Evolutionary conservation across 64 coral and sea anemone species (phyloP).

Genomic region (Montipora cactus): DNA sequence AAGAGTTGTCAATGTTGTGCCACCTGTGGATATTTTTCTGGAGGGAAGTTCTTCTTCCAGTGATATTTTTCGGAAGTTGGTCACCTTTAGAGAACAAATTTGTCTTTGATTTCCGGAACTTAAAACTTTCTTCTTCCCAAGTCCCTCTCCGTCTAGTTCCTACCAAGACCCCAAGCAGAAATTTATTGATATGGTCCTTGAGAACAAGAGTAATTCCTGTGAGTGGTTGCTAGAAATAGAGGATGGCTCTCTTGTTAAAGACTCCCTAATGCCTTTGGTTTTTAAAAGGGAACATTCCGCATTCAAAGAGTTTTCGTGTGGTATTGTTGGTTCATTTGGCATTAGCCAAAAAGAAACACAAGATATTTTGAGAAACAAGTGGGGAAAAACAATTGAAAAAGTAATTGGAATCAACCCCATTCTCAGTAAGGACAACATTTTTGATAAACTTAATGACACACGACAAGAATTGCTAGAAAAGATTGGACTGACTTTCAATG

Average conservation of each 20-base stretch:
- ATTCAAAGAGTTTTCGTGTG: background rate
- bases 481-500: constrained; percentile 53
- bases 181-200: background rate
- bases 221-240: background rate
- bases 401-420: constrained; percentile 64
- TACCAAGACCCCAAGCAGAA: background rate
- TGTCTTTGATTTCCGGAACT: background rate
- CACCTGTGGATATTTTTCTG: background rate
- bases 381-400: constrained; percentile 47
- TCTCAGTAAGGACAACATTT: constrained; percentile 49
- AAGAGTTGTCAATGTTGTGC: background rate
- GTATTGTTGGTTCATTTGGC: background rate
- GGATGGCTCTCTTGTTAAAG: background rate
- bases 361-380: background rate
- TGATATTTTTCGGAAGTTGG: background rate
- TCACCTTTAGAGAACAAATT: background rate
- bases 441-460: constrained; percentile 24
- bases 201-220: background rate
- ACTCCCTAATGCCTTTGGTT: background rate
- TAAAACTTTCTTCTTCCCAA: background rate
- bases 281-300: background rate
- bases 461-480: constrained; percentile 19
- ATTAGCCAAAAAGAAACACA: background rate
- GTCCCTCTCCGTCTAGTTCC: background rate
- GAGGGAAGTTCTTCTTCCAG: background rate